Base-by-base conservation (phyloP, 2,888 invertebrate genomes). In the Apotomis turbidana region DNA sequence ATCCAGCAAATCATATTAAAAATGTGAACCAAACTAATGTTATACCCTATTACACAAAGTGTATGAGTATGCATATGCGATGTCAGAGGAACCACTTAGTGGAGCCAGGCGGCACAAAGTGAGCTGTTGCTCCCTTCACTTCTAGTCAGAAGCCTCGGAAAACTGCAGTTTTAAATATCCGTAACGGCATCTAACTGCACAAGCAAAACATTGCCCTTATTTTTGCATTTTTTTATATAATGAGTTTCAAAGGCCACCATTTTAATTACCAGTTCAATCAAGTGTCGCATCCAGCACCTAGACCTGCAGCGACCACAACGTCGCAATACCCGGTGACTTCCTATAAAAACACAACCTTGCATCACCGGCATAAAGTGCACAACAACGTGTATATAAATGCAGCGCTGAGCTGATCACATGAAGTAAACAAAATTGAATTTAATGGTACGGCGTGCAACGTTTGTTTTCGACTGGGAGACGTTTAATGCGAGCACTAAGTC, bases 261-360 rank as follows among this genome's bases (percentile, higher is more conserved):
- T 67, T 61, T 61, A 71, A 71, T 71, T 61, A 71, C 41, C 49
- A 60, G 52, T 44, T 70, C 61, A 36, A 67, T 67, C 57, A 67
- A 58, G 70, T 67, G 67, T 63, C 66, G 46, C 67, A 10, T 38
- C 59, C 55, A 66, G 51, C 46, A 55, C 61, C 62, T 63, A 38
- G 15, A 60, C 4, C 54, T 52, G 46, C 46, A 46, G 5, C 51
- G 2, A 41, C 27, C n/a, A 15, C 12, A 58, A 51, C 3, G 27
- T 6, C 27, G 3, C 41, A 63, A 27, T n/a, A 36, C 8, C 49
- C 38, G 15, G 10, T 3, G 9, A 4, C 0, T 8, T 8, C 1
- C 63, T 52, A 63, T 4, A 10, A 51, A n/a, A 64, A 70, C 4
- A 44, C 27, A 59, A 70, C 38, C 52, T 58, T 46, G 44, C 15